A percentile compares a stretch with the other conserved stretches of the same genome.
Conservation (phyloP, 1,140 invertebrate genomes). For the Batillaria attramentaria region DNA sequence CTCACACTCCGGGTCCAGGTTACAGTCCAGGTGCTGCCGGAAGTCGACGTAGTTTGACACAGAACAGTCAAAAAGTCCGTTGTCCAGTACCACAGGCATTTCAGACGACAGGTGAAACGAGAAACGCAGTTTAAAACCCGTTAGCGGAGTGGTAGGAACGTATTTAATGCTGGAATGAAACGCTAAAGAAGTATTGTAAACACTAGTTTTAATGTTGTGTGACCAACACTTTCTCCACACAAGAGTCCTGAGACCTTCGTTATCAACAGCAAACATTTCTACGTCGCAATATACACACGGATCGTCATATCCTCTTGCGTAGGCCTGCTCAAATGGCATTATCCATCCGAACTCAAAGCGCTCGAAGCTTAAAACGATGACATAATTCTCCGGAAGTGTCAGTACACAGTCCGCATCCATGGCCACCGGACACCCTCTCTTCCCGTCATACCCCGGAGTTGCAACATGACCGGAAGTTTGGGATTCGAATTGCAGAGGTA, state of each 20-base stretch:
- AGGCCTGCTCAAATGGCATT: too few relatives aligned
- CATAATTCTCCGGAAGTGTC: not conserved
- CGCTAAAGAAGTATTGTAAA: not conserved
- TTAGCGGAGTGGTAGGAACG: not conserved
- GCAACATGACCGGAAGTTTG: not conserved
- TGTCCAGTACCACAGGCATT: not conserved
- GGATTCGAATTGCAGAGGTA: too few relatives aligned
- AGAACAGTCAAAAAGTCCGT: not conserved
- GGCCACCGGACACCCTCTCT: not conserved
- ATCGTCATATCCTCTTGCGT: not conserved
- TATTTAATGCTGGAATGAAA: not conserved
- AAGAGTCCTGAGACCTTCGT: not conserved
- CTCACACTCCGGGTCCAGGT: not conserved
- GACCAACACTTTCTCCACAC: too few relatives aligned
- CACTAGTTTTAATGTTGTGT: not conserved
- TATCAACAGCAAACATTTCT: not conserved
- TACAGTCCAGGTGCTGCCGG: not conserved
- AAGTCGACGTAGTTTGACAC: slow-evolving; percentile 4
- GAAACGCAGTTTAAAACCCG: slow-evolving; percentile 13
- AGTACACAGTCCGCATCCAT: not conserved
- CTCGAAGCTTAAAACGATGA: not conserved
- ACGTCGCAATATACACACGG: not conserved
- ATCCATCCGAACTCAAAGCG: not conserved
- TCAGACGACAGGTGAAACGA: not conserved
- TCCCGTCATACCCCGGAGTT: not conserved